Conservation (phyloP, 2,113 vertebrate species). For the Leptocoma aspasia region DNA sequence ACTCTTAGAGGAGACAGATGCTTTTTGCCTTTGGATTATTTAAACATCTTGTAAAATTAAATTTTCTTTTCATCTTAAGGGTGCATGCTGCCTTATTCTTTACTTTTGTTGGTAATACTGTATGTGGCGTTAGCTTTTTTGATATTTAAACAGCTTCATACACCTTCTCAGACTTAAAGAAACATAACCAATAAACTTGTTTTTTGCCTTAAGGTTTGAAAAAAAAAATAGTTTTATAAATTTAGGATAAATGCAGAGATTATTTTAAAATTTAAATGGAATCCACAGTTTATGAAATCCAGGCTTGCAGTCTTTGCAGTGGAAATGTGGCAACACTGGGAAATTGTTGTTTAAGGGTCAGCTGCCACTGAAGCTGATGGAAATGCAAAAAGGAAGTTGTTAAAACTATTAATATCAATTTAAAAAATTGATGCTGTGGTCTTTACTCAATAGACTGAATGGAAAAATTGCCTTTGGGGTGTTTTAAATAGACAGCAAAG, state of each 20-base stretch:
- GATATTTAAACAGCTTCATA: conserved; percentile 37
- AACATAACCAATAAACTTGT: conserved; percentile 30
- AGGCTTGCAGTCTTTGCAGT: background rate
- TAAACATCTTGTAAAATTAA: conserved; percentile 70
- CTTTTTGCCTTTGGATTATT: conserved; percentile 68
- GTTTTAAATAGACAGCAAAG: background rate
- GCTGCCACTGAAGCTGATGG: background rate
- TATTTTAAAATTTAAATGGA: background rate
- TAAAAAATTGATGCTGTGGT: background rate
- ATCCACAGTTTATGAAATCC: background rate
- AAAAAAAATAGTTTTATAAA: conserved; percentile 33
- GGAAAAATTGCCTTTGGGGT: background rate
- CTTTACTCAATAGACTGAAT: background rate
- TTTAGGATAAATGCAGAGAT: background rate
- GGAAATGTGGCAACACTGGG: background rate
- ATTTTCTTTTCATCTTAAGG: conserved; percentile 66
- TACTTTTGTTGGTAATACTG: conserved; percentile 76
- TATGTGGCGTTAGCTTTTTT: conserved; percentile 51
- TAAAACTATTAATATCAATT: background rate
- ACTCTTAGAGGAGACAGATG: conserved; percentile 54
- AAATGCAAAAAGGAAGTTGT: background rate
- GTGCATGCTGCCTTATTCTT: conserved; percentile 75
- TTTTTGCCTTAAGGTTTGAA: conserved; percentile 50
- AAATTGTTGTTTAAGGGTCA: background rate
- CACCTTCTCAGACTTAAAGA: conserved; percentile 45